These are phyloP conservation scores for Plectrocnemia conspersa DNA, from an alignment of 1,140 invertebrate species.

Conservation along the genomic window DNA sequence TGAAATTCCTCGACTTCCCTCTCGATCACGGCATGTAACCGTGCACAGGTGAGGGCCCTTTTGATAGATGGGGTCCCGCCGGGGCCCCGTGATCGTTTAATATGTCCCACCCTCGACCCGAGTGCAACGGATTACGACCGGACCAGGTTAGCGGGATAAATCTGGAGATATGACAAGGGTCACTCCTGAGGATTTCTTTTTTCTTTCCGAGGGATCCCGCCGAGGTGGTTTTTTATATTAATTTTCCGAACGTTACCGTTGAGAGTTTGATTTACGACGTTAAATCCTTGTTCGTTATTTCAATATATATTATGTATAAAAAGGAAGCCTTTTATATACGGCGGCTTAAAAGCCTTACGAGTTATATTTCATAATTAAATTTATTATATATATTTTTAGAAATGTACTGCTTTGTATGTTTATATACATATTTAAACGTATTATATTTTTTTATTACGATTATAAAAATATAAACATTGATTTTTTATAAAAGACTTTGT, in stretches of 20 bases:
- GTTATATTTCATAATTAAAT: slow-evolving; percentile 4
- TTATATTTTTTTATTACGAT: not conserved
- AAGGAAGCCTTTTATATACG: not conserved
- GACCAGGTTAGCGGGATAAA: slow-evolving; percentile 24
- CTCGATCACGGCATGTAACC: slow-evolving; percentile 4
- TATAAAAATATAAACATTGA: not conserved
- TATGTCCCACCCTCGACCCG: slow-evolving; percentile 10
- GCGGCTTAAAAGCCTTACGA: not conserved
- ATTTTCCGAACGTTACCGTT: slow-evolving; percentile 3
- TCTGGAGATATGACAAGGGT: slow-evolving; percentile 28
- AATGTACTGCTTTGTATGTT: not conserved
- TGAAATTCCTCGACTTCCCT: slow-evolving; percentile 4
- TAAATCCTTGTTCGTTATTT: slow-evolving; percentile 4
- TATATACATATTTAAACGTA: not conserved
- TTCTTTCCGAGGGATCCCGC: not conserved
- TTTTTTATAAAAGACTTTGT: too few species aligned
- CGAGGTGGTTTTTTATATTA: slow-evolving; percentile 12
- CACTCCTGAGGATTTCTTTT: slow-evolving; percentile 15
- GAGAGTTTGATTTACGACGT: slow-evolving; percentile 15
- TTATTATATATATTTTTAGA: too few species aligned
- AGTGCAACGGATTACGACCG: slow-evolving; percentile 15
- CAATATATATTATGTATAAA: slow-evolving; percentile 8
- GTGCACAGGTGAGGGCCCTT: slow-evolving; percentile 13
- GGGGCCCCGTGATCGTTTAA: slow-evolving; percentile 14
- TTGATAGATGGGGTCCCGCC: slow-evolving; percentile 17